These are phyloP conservation scores for Talpa occidentalis DNA, from an alignment of 2,113 vertebrate species.

Conservation along the genomic window DNA sequence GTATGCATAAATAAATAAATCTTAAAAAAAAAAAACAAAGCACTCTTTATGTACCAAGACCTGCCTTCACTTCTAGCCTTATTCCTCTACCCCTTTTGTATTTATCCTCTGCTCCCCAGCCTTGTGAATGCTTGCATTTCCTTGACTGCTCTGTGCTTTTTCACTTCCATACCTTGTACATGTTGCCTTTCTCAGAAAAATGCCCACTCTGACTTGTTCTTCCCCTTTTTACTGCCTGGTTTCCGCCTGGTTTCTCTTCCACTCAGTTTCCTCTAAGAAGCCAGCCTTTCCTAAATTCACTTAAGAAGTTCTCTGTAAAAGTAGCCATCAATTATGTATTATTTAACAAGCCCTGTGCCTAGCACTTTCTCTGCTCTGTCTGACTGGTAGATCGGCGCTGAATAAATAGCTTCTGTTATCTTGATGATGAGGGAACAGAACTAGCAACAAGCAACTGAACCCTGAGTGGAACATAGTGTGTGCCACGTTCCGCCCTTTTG, in stretches of 20 bases:
- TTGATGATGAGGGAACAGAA: background rate
- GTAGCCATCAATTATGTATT: background rate
- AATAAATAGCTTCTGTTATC: background rate
- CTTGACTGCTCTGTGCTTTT: background rate
- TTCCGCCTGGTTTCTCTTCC: slow-evolving; percentile 23
- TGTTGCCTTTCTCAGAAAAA: background rate
- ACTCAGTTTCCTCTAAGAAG: slow-evolving; percentile 17
- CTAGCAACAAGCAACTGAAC: background rate
- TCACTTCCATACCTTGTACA: background rate
- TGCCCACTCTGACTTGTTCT: background rate
- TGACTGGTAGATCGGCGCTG: background rate
- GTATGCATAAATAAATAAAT: no score
- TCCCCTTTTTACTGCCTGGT: slow-evolving; percentile 42
- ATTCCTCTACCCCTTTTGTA: background rate
- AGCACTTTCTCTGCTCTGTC: background rate
- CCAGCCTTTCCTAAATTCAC: slow-evolving; percentile 20
- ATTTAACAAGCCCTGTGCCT: slow-evolving; percentile 2
- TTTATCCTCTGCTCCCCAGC: background rate
- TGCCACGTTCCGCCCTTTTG: background rate
- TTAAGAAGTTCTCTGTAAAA: slow-evolving; percentile 43
- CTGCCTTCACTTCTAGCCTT: background rate
- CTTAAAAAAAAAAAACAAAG: no score
- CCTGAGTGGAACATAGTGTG: background rate
- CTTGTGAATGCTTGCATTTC: background rate
- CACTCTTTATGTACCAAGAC: background rate